Base-by-base conservation (phyloP, 2,888 invertebrate species). In the Trilocha varians region DNA sequence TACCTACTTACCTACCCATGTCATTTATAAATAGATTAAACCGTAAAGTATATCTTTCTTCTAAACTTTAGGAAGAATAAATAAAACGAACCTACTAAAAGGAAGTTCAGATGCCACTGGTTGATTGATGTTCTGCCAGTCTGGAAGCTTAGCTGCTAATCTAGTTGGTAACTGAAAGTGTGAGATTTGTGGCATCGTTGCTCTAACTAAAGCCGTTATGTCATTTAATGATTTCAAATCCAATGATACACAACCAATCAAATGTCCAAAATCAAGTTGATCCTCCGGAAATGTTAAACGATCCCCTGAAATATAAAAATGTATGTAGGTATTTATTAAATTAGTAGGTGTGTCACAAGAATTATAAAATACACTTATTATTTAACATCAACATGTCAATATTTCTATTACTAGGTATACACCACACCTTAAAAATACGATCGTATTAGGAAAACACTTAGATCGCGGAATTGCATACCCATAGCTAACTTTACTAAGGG, bases 231-330 rank as follows among this genome's bases (percentile, higher is more conserved):
- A 59, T 0, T 40, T 4, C 36, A 70, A 36, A 18, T 67, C 59
- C 16, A 75, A 37, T 1, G 69, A 56, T 4, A 78, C 5, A 37
- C 79, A 78, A 49, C 60, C 49, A 1, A 78, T 33, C 14, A 77
- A 44, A 43, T 78, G 78, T 0, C 79, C 78, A 13, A 67, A 56
- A 1, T 38, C 32, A 2, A 57, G 41, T 45, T 75, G 69, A 1
- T 48, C 38, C 1, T 45, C 47, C 0, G 73, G 73, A 41, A 76
- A 69, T 6, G 40, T 38, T 1, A 55, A 50, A 2, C 45, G 47
- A 18, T 59, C 53, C 6, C 33, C 76, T 15, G 1, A 41, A 47
- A 39, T 13, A 4, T 16, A 16, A 46, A 41, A 34, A 25, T 13
- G 2, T 17, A 37, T 3, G 11, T 25, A 9, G 25, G 2, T 25